Evolutionary conservation across 2,888 invertebrate genomes (phyloP), one percentile per base, ranked within the genome.

Genomic region (Hemistola chrysoprasaria): DNA sequence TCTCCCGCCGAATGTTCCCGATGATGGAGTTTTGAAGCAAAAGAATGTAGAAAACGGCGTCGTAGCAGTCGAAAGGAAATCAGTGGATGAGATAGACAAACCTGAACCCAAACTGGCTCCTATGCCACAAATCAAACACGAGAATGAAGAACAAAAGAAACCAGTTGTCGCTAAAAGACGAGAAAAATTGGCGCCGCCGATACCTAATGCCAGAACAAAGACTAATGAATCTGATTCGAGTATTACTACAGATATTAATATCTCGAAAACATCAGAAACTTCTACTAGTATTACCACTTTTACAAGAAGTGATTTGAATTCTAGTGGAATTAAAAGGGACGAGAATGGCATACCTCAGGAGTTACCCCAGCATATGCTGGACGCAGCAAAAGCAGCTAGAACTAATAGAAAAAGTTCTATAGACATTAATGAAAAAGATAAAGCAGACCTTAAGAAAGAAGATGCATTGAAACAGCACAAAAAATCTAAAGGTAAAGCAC

Each of bases 401-500:
- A 91, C 90, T 40, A 94, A 94, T 53, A 85, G 94, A 30, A 93
- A 91, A 65, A 92, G 91, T 55, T 71, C 80, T 1, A 49, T 72
- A 8, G 88, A 87, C 30, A 57, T 79, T 11, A 60, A 62, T 41
- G 84, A 83, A 6, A 79, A 71, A 55, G 78, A 83, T 3, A 38
- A 38, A n/a, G 16, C 27, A 11, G 50, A 53, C 10, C 8, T 36
- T 8, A 46, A 41, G 41, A 53, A 43, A n/a, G 50, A 47, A 25
- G 53, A 53, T 40, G 53, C 49, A 24, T 40, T 44, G 86, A 90
- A 62, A 41, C 70, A 78, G 3, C 62, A 76, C 1, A 93, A 92
- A 58, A 93, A 92, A 67, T 90, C 88, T 26, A 94, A 95, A 72
- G 92, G 94, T 0, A 94, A 94, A 79, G 94, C 94, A 1, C 95